A percentile compares a stretch with the other conserved stretches of the same genome.
These are phyloP conservation scores for Gasterosteus nipponicus DNA, from an alignment of 2,113 vertebrate species.

Conservation along the genomic window DNA sequence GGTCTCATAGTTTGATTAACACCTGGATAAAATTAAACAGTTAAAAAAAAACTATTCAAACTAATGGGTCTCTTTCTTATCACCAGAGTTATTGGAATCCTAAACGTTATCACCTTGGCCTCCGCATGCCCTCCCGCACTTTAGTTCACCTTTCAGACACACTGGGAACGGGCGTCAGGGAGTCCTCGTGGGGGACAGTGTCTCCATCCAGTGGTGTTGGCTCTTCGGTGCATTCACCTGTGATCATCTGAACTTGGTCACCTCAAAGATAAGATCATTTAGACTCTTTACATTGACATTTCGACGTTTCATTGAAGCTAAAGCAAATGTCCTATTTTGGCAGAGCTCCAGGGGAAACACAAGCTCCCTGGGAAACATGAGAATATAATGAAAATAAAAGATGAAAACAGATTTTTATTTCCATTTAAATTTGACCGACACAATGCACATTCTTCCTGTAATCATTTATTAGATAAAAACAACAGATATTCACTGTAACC, in stretches of 20 bases:
- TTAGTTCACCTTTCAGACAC: slow-evolving; percentile 35
- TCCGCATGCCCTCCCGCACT: slow-evolving; percentile 39
- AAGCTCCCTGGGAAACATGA: neutral
- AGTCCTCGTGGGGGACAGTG: neutral
- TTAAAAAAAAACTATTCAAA: slow-evolving; percentile 28
- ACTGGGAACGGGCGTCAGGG: neutral
- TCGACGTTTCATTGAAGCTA: neutral
- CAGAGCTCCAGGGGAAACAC: neutral
- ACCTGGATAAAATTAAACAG: slow-evolving; percentile 13
- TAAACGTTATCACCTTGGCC: slow-evolving; percentile 55
- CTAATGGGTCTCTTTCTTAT: slow-evolving; percentile 55
- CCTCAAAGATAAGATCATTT: neutral
- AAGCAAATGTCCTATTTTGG: neutral
- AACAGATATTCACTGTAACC: neutral
- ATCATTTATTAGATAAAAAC: neutral
- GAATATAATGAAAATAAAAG: neutral
- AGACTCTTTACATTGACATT: neutral
- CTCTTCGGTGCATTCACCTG: neutral
- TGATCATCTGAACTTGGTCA: neutral
- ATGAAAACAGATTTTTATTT: no score
- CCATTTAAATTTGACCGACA: no score
- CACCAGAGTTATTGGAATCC: slow-evolving; percentile 44
- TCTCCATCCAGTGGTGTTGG: slow-evolving; percentile 42
- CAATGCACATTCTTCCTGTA: no score
- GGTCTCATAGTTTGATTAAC: slow-evolving; percentile 12